Percentiles rank a stretch among this genome's conserved stretches.
Evolutionary conservation across 2,888 invertebrate genomes (phyloP).

Genomic region (Orthosia incerta): DNA sequence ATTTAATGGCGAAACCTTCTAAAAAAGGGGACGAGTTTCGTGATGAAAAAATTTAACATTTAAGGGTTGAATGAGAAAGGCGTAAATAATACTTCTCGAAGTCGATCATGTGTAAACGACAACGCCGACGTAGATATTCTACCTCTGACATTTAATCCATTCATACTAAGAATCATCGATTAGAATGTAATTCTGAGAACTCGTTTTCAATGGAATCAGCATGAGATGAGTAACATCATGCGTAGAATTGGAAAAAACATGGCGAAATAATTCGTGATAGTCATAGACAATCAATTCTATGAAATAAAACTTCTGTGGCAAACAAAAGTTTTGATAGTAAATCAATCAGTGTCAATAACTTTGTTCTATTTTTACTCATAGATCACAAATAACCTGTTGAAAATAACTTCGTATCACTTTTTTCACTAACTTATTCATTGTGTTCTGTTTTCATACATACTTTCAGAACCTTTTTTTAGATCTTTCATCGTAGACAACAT

Average conservation of each 20-base stretch:
- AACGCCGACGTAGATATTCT: slow-evolving; percentile 15
- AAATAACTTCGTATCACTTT: neutral
- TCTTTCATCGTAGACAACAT: neutral
- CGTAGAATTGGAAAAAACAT: slow-evolving; percentile 28
- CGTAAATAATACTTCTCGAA: slow-evolving; percentile 18
- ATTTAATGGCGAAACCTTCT: slow-evolving; percentile 13
- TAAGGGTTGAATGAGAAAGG: neutral
- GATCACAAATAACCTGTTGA: neutral
- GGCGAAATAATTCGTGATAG: slow-evolving; percentile 37
- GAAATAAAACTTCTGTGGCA: slow-evolving; percentile 2
- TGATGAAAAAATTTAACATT: slow-evolving; percentile 7
- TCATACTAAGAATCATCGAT: slow-evolving; percentile 54
- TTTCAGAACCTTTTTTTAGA: neutral
- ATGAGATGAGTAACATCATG: slow-evolving; percentile 48
- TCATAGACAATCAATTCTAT: neutral
- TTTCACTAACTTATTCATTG: slow-evolving; percentile 2
- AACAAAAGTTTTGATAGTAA: slow-evolving; percentile 10
- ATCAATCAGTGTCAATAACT: slow-evolving; percentile 17
- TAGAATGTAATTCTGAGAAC: slow-evolving; percentile 64
- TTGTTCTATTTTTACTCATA: slow-evolving; percentile 19
- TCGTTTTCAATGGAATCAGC: slow-evolving; percentile 51
- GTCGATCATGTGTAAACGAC: slow-evolving; percentile 5
- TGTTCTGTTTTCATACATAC: neutral
- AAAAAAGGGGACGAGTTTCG: slow-evolving; percentile 5
- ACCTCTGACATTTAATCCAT: slow-evolving; percentile 57